phyloP scores from a whole-genome alignment of 1,140 invertebrate genomes.

The Eupeodes corollae region DNA sequence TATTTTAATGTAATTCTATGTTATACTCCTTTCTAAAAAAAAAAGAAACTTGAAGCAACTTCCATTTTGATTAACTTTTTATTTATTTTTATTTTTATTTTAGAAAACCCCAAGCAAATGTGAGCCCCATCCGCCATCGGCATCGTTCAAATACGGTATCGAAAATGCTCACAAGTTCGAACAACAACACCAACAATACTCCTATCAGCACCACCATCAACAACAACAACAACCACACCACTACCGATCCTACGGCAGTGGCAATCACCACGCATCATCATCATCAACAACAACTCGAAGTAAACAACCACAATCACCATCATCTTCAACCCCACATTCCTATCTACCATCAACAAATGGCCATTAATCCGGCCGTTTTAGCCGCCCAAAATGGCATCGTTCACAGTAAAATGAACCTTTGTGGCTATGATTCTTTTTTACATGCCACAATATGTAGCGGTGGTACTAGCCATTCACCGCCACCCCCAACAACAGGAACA shows the following conservation, averaged over 20 bases:
- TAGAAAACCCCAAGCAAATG: slow-evolving; percentile 38
- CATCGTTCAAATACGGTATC: slow-evolving; percentile 34
- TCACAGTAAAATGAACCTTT: slow-evolving; percentile 35
- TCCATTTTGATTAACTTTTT: not conserved
- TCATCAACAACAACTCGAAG: slow-evolving; percentile 10
- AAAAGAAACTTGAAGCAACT: not conserved
- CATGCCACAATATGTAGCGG: slow-evolving; percentile 45
- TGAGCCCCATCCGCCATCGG: slow-evolving; percentile 34
- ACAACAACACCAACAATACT: slow-evolving; percentile 20
- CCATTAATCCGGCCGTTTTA: slow-evolving; percentile 34
- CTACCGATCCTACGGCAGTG: slow-evolving; percentile 1
- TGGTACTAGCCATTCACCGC: slow-evolving; percentile 16
- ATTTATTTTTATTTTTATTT: slow-evolving; percentile 2
- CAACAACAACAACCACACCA: slow-evolving; percentile 11
- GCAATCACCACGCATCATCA: slow-evolving; percentile 5
- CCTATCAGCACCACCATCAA: slow-evolving; percentile 2
- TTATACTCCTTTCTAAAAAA: not conserved
- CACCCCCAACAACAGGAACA: slow-evolving; percentile 20
- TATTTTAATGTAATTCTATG: not conserved
- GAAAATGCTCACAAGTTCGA: slow-evolving; percentile 34
- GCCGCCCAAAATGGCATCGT: slow-evolving; percentile 25
- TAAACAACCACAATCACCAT: slow-evolving; percentile 35
- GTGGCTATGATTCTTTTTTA: slow-evolving; percentile 47
- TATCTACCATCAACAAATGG: slow-evolving; percentile 36
- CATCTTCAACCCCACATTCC: slow-evolving; percentile 43